Evolutionary conservation across 2,888 invertebrate species (phyloP).

Genomic region (Ashinkailepas kermadecensis): DNA sequence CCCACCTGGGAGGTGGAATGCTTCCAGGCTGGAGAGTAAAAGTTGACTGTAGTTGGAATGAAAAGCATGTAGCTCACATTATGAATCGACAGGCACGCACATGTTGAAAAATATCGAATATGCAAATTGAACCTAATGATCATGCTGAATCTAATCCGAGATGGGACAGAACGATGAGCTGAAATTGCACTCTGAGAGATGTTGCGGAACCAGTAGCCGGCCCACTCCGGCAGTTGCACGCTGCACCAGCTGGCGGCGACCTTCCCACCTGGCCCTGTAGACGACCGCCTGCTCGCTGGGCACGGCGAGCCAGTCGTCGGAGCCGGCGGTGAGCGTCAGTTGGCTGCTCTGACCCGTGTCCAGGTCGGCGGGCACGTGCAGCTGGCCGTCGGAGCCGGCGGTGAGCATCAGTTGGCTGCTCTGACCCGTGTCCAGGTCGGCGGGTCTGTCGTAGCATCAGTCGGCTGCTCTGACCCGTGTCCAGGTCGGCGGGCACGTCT

Average conservation of each 20-base stretch:
- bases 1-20: no score
- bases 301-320: background rate
- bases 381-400: background rate
- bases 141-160: background rate
- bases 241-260: background rate
- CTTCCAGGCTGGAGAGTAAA: no score
- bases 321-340: background rate
- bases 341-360: background rate
- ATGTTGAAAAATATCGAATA: background rate
- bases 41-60: background rate
- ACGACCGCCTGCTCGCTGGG: background rate
- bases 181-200: background rate
- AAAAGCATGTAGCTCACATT: background rate
- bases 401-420: background rate
- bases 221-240: background rate
- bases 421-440: background rate
- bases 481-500: background rate
- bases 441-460: background rate
- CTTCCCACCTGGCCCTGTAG: background rate
- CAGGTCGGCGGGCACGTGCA: background rate
- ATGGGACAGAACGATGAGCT: background rate
- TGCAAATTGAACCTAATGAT: background rate
- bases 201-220: background rate
- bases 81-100: background rate
- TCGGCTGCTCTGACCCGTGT: background rate